Base-by-base conservation (phyloP, 2,113 vertebrate genomes). In the Gallinago media region DNA sequence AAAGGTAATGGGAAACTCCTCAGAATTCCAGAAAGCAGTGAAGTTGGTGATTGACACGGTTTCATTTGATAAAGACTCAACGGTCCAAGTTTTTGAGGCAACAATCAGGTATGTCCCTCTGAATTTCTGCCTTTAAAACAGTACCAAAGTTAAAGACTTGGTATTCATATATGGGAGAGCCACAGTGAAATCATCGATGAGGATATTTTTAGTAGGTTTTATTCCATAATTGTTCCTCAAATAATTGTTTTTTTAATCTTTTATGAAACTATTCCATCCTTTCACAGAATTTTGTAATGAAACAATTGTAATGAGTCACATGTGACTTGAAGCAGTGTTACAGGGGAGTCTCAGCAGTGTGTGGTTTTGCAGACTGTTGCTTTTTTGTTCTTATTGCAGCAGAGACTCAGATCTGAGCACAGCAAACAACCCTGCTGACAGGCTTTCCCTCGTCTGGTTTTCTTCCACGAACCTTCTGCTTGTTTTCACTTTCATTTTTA, bases 31-130 rank as follows among this genome's bases (percentile, higher is more conserved):
- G 97, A 99, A 98, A 96, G 99, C 99, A 8, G 99, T 99, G 90
- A 99, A 98, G 92, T 96, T 99, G 97, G 99, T 99, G 91, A 99
- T 99, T 93, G 98, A 99, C 94, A 99, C 99, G 0, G 99, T 99
- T 38, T 99, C 99, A 19, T 99, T 99, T 97, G 99, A 99, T 96
- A 99, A 98, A 97, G 99, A 99, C 96, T 99, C 99, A 19, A 99
- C 99, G 2, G 99, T 99, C 52, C 99, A 99, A 80, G 99, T 99
- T 63, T 99, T 99, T 92, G 99, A 99, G 96, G 99, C 99, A 75
- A 99, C 99, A 19, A 99, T 99, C 96, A 99, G 99, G 99, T 99
- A 97, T 0, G 86, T 96, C 2, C 3, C 44, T 58, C 29, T 23
- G 25, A 23, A 14, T 50, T 36, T 55, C 25, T 49, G 26, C 31